phyloP scores from a whole-genome alignment of 2,797 vertebrate species.

The Oryzias dopingdopingensis region DNA sequence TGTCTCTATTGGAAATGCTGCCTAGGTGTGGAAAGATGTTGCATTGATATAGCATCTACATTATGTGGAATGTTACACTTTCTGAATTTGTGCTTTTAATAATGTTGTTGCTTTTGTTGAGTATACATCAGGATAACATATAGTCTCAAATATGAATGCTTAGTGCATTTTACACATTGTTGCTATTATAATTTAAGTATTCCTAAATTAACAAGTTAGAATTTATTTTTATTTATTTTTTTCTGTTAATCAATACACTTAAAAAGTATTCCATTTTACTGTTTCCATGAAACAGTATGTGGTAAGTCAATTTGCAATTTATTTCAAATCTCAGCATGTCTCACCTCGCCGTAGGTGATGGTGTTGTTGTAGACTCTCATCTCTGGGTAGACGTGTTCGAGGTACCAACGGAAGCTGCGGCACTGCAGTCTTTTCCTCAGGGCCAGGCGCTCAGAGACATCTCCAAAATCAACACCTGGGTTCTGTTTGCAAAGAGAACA shows the following conservation, averaged over 20 bases:
- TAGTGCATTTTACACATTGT: too few species aligned
- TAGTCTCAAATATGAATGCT: too few species aligned
- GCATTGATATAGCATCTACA: conserved; percentile 37
- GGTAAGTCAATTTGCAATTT: neutral
- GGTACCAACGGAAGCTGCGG: conserved; percentile 95
- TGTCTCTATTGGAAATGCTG: conserved; percentile 65
- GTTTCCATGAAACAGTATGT: too few species aligned
- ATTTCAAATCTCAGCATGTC: conserved; percentile 21
- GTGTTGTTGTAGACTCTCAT: conserved; percentile 98
- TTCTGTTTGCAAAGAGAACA: conserved; percentile 78
- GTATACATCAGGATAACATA: too few species aligned
- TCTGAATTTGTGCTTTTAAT: too few species aligned
- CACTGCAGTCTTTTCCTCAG: conserved; percentile 91
- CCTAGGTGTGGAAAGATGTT: conserved; percentile 45
- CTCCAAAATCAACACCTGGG: conserved; percentile 95
- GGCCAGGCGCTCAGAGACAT: conserved; percentile 90
- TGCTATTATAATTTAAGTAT: too few species aligned
- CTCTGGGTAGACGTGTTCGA: conserved; percentile 96
- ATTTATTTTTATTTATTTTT: too few species aligned
- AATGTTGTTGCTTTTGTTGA: too few species aligned
- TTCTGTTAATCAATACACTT: too few species aligned
- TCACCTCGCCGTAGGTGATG: conserved; percentile 98
- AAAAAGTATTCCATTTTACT: too few species aligned
- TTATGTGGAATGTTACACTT: conserved; percentile 32
- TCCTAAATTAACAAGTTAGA: too few species aligned